A percentile compares a stretch with the other conserved stretches of the same genome.
These are phyloP conservation scores for Pyrrhosoma nymphula DNA, from an alignment of 2,888 invertebrate species.

Conservation along the genomic window DNA sequence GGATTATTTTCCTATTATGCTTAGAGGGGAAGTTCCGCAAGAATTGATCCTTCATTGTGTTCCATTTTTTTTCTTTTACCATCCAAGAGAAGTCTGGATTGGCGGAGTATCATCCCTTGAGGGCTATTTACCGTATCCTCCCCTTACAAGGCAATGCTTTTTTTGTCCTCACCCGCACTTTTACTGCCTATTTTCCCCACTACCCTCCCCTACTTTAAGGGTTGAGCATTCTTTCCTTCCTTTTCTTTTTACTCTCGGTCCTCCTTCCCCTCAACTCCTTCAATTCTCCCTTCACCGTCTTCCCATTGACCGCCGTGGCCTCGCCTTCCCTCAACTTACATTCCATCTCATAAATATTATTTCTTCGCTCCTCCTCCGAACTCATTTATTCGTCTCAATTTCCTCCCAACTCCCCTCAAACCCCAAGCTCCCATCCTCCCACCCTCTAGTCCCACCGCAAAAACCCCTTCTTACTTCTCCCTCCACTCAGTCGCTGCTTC, in stretches of 20 bases:
- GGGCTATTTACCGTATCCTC: background rate
- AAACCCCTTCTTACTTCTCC: background rate
- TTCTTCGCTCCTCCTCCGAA: background rate
- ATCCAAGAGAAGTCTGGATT: no score
- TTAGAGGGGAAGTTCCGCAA: background rate
- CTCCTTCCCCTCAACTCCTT: background rate
- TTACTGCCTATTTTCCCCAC: background rate
- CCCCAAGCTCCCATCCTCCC: background rate
- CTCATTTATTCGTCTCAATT: constrained; percentile 35
- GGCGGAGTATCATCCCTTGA: background rate
- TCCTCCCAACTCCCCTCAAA: background rate
- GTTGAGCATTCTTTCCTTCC: background rate
- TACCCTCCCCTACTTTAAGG: background rate
- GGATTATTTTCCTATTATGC: no score
- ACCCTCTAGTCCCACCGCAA: background rate
- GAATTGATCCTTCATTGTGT: background rate
- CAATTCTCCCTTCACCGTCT: background rate
- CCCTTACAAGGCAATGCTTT: background rate
- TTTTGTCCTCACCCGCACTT: background rate
- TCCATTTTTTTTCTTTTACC: background rate
- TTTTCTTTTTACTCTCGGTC: background rate
- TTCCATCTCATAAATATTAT: constrained; percentile 47
- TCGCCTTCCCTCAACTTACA: background rate
- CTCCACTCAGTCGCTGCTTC: background rate
- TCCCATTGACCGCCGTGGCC: background rate